Percentiles rank a stretch among this genome's conserved stretches.
phyloP scores from a whole-genome alignment of 1,140 invertebrate genomes.

The Gonatopus flavifemur region DNA sequence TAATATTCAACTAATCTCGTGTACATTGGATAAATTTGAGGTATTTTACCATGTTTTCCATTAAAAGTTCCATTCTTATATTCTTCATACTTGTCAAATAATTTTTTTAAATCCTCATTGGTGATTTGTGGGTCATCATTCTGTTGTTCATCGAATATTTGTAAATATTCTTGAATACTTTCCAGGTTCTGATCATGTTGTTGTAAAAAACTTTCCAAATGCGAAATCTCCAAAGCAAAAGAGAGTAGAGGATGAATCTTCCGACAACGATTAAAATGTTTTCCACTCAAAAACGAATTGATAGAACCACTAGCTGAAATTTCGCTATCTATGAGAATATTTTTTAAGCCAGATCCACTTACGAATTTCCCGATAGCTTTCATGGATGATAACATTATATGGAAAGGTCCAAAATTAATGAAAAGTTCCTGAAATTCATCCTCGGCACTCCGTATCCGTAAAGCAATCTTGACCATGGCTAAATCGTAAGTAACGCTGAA shows the following conservation, averaged over 20 bases:
- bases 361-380: too few species aligned
- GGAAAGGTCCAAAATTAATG: background rate
- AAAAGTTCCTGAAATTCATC: slow-evolving; percentile 7
- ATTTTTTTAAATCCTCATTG: background rate
- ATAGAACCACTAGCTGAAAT: background rate
- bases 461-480: slow-evolving; percentile 34
- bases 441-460: slow-evolving; percentile 34
- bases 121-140: background rate
- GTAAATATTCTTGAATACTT: too few species aligned
- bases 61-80: background rate
- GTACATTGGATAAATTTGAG: background rate
- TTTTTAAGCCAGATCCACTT: background rate
- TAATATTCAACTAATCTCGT: background rate
- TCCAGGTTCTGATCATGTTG: too few species aligned
- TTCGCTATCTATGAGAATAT: background rate
- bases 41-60: background rate
- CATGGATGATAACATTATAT: background rate
- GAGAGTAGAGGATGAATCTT: background rate
- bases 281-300: background rate
- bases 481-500: slow-evolving; percentile 37
- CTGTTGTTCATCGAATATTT: background rate
- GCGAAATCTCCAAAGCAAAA: background rate
- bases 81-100: background rate
- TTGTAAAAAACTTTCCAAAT: too few species aligned
- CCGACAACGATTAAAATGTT: background rate